Evolutionary conservation across 2,888 invertebrate genomes (phyloP).

Genomic region (Patella caerulea): DNA sequence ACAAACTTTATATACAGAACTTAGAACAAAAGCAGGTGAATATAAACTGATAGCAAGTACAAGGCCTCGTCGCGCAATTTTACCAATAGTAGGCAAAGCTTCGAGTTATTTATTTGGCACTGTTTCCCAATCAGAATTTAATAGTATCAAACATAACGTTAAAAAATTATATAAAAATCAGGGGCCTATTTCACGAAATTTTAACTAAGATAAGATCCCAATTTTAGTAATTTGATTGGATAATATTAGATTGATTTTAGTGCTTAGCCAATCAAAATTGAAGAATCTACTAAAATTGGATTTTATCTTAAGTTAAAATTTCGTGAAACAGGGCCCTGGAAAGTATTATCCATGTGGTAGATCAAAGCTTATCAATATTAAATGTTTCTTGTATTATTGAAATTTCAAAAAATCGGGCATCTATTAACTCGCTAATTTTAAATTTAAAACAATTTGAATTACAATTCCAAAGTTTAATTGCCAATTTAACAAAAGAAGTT

Average conservation of each 20-base stretch:
- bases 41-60: too few species aligned
- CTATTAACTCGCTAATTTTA: background rate
- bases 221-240: too few species aligned
- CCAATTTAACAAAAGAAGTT: background rate
- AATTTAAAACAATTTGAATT: background rate
- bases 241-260: too few species aligned
- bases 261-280: too few species aligned
- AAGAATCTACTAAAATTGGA: too few species aligned
- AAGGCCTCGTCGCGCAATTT: constrained; percentile 2
- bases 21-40: too few species aligned
- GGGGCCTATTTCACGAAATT: too few species aligned
- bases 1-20: too few species aligned
- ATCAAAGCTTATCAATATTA: constrained; percentile 4
- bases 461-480: background rate
- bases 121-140: background rate
- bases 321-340: background rate
- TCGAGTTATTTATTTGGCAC: background rate
- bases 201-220: too few species aligned
- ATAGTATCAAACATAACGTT: constrained; percentile 3
- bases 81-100: constrained; percentile 12
- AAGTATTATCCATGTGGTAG: constrained; percentile 2
- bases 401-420: background rate
- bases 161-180: background rate
- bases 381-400: background rate
- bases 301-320: too few species aligned